These are phyloP conservation scores for Masnerella sp. DNA, from an alignment of 2,888 invertebrate species.

Conservation along the genomic window DNA sequence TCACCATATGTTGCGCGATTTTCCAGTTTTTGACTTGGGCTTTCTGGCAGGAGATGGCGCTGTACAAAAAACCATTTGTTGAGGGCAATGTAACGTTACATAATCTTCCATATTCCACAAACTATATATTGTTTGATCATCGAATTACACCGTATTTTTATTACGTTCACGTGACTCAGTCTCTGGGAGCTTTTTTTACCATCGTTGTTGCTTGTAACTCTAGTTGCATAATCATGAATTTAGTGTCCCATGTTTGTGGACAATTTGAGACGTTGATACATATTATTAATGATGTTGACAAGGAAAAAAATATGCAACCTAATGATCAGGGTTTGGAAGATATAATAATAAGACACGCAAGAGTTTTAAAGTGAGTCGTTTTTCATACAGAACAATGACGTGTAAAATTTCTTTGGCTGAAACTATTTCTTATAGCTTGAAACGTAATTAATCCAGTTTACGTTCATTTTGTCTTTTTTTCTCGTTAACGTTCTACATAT, in stretches of 20 bases:
- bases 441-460: no score
- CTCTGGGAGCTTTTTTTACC: slow-evolving; percentile 20
- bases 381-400: no score
- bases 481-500: no score
- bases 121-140: slow-evolving; percentile 11
- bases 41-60: slow-evolving; percentile 25
- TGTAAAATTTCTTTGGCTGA: background rate
- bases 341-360: slow-evolving; percentile 17
- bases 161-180: slow-evolving; percentile 18
- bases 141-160: slow-evolving; percentile 17
- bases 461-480: no score
- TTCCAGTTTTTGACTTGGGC: slow-evolving; percentile 21
- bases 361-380: slow-evolving; percentile 9
- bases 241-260: slow-evolving; percentile 11
- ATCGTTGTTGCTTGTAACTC: slow-evolving; percentile 19
- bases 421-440: background rate
- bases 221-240: slow-evolving; percentile 11
- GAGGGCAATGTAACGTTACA: slow-evolving; percentile 20
- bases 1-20: slow-evolving; percentile 7
- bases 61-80: slow-evolving; percentile 14
- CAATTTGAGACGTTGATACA: slow-evolving; percentile 17
- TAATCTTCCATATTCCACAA: slow-evolving; percentile 31
- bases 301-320: background rate
- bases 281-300: background rate
- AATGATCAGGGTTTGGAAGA: background rate